Conservation (phyloP, 2,888 invertebrate genomes). For the Athrips mouffetella region DNA sequence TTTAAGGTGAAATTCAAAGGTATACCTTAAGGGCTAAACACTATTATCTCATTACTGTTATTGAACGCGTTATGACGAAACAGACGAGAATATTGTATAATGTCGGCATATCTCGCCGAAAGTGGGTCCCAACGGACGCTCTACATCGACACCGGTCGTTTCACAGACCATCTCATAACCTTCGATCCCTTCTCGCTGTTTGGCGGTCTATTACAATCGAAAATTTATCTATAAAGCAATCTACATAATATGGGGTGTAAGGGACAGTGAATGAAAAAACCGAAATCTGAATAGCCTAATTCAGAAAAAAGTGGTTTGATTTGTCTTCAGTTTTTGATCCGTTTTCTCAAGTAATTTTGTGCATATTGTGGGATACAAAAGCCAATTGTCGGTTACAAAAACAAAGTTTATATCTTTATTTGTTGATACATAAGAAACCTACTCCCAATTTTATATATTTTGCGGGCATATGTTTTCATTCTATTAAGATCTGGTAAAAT, state of each 20-base stretch:
- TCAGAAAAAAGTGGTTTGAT: too few species aligned
- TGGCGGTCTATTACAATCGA: constrained; percentile 43
- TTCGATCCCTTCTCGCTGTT: constrained; percentile 40
- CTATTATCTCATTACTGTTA: constrained; percentile 14
- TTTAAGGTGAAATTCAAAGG: background rate
- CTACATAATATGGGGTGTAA: constrained; percentile 10
- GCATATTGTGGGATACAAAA: too few species aligned
- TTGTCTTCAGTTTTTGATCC: too few species aligned
- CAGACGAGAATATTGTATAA: constrained; percentile 21
- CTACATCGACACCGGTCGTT: constrained; percentile 42
- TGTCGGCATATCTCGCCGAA: constrained; percentile 35
- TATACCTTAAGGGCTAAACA: background rate
- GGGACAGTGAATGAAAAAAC: background rate
- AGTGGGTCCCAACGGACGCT: constrained; percentile 39
- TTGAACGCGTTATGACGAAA: constrained; percentile 23
- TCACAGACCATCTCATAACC: constrained; percentile 41
- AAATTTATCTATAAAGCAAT: constrained; percentile 14
- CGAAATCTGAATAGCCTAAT: too few species aligned
- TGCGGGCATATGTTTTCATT: constrained; percentile 38
- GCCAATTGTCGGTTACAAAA: too few species aligned
- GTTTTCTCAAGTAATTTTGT: too few species aligned
- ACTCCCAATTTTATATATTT: constrained; percentile 24
- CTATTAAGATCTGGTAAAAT: constrained; percentile 35
- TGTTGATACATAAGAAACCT: background rate
- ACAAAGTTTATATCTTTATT: too few species aligned